Percentiles rank a stretch among this genome's conserved stretches.
phyloP scores from a whole-genome alignment of 2,797 vertebrate genomes.

The Triplophysa yarkandensis region DNA sequence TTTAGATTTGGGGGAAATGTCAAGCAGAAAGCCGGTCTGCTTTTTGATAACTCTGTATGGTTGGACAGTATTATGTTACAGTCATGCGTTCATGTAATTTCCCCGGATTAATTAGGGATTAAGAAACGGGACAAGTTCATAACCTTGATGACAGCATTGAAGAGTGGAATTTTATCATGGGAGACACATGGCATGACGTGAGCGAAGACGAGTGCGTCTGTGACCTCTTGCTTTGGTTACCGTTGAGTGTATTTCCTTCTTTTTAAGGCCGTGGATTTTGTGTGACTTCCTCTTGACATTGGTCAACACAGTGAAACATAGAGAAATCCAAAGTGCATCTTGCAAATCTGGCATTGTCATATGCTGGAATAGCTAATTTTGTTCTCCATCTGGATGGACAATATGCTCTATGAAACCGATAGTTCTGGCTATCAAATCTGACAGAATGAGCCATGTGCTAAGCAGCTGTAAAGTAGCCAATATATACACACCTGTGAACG shows the following conservation, averaged over 20 bases:
- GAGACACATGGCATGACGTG: constrained; percentile 18
- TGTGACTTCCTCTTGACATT: not conserved
- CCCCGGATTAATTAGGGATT: not conserved
- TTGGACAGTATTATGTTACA: not conserved
- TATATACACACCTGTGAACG: not conserved
- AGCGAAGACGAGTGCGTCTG: not conserved
- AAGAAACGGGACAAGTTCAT: constrained; percentile 5
- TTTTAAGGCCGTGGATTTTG: not conserved
- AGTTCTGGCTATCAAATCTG: not conserved
- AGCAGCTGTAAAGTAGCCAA: not conserved
- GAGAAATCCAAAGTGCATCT: not conserved
- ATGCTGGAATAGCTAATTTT: not conserved
- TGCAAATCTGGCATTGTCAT: not conserved
- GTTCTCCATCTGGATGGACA: constrained; percentile 6
- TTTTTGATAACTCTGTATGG: not conserved
- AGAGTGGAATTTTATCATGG: constrained; percentile 7
- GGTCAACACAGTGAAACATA: not conserved
- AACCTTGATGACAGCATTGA: not conserved
- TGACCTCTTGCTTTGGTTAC: not conserved
- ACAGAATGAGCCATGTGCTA: not conserved
- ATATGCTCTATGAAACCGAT: not conserved
- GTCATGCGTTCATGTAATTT: not conserved
- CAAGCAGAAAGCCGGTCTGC: not conserved
- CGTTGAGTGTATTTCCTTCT: not conserved
- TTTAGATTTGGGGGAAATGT: constrained; percentile 14